Conservation (phyloP, 2,888 invertebrate species). For the Callosobruchus maculatus region DNA sequence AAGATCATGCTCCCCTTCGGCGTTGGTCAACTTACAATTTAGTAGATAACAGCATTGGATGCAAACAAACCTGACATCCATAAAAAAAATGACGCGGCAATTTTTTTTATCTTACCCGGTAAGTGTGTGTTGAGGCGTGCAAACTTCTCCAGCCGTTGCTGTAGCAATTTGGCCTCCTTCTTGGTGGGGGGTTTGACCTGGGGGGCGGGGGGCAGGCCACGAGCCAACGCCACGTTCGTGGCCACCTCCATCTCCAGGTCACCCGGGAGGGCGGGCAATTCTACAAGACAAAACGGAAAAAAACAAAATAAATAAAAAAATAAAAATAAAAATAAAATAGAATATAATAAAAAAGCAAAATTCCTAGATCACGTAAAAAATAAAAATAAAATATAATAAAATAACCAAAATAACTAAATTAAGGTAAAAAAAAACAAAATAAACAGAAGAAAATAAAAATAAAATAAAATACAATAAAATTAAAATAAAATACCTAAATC, state of each 20-base stretch:
- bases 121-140: constrained; percentile 79
- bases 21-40: too few species aligned
- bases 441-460: too few species aligned
- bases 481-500: too few species aligned
- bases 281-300: constrained; percentile 43
- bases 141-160: constrained; percentile 70
- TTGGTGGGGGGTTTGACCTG: constrained; percentile 53
- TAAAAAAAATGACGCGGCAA: too few species aligned
- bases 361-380: too few species aligned
- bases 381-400: too few species aligned
- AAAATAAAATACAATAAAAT: too few species aligned
- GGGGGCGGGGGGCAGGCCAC: constrained; percentile 51
- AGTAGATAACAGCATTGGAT: too few species aligned
- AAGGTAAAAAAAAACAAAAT: too few species aligned
- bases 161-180: constrained; percentile 66
- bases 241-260: constrained; percentile 54
- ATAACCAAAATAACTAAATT: too few species aligned
- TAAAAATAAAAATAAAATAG: not conserved
- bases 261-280: constrained; percentile 55
- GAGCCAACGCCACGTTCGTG: constrained; percentile 49
- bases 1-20: too few species aligned
- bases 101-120: constrained; percentile 62
- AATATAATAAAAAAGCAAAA: not conserved
- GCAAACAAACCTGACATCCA: too few species aligned
- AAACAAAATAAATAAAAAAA: constrained; percentile 31